Conservation (phyloP, 2,888 invertebrate species). For the Pediacus dermestoides region DNA sequence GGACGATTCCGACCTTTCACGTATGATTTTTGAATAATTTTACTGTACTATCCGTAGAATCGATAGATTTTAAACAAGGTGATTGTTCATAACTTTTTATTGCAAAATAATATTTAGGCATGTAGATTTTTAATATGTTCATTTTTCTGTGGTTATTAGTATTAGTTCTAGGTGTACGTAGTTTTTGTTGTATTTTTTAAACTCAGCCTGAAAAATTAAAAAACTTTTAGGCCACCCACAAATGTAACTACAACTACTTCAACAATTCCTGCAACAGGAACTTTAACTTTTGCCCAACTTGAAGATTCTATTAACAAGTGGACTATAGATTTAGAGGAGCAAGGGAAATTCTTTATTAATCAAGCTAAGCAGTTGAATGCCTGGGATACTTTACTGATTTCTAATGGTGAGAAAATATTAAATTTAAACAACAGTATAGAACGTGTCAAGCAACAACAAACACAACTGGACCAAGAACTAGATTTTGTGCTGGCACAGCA, state of each 20-base stretch:
- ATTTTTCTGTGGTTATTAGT: too few species aligned
- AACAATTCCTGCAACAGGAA: constrained; percentile 44
- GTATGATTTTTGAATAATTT: too few species aligned
- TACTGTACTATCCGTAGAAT: too few species aligned
- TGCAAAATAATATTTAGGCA: too few species aligned
- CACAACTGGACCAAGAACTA: constrained; percentile 85
- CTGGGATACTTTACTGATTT: constrained; percentile 87
- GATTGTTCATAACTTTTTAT: too few species aligned
- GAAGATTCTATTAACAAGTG: constrained; percentile 94
- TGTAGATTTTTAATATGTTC: too few species aligned
- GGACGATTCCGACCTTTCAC: too few species aligned
- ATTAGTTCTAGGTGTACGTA: too few species aligned
- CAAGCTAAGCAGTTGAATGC: constrained; percentile 94
- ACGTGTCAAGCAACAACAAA: constrained; percentile 83
- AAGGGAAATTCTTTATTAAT: constrained; percentile 87
- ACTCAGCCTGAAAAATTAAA: too few species aligned
- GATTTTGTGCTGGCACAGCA: constrained; percentile 93
- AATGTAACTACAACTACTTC: constrained; percentile 30
- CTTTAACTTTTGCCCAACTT: constrained; percentile 77
- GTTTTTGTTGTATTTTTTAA: too few species aligned
- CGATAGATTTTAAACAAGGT: too few species aligned
- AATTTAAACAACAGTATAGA: constrained; percentile 84
- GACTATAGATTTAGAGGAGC: constrained; percentile 88
- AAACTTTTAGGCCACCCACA: constrained; percentile 24
- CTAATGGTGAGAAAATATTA: constrained; percentile 91